Evolutionary conservation across 2,113 vertebrate genomes (phyloP).

Genomic region (Panthera tigris): DNA sequence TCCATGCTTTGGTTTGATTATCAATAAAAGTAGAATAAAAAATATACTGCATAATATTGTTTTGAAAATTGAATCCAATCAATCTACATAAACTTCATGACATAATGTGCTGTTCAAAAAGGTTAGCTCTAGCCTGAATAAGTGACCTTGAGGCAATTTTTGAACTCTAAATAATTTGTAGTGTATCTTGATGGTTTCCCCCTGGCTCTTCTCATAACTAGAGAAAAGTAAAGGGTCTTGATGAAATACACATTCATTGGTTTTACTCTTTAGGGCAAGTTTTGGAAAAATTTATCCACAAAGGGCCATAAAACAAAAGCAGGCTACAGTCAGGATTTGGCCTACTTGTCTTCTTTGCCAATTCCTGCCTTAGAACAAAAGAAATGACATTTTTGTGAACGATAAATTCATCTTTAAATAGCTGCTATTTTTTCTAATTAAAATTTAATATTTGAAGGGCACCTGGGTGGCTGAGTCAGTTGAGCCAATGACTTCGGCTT

Average conservation of each 20-base stretch:
- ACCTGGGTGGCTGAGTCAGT: too few species aligned
- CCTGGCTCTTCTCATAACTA: neutral
- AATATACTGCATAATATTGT: neutral
- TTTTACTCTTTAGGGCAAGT: neutral
- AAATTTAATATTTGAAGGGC: neutral
- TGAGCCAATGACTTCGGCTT: too few species aligned
- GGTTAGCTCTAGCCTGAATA: neutral
- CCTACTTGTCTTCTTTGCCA: neutral
- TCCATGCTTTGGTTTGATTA: neutral
- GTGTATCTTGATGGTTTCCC: neutral
- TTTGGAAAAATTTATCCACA: neutral
- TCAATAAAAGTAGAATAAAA: neutral
- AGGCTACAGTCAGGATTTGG: neutral
- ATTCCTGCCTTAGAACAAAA: neutral
- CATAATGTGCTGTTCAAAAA: neutral
- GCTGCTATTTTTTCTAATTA: neutral
- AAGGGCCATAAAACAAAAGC: neutral
- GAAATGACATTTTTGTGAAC: neutral
- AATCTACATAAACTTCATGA: neutral
- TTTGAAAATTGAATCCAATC: constrained; percentile 16
- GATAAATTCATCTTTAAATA: neutral
- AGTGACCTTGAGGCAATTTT: neutral
- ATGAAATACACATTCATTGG: neutral
- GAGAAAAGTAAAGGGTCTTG: neutral
- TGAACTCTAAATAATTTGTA: neutral